phyloP scores from a whole-genome alignment of 2,797 vertebrate species.

The Nyctalus aviator region DNA sequence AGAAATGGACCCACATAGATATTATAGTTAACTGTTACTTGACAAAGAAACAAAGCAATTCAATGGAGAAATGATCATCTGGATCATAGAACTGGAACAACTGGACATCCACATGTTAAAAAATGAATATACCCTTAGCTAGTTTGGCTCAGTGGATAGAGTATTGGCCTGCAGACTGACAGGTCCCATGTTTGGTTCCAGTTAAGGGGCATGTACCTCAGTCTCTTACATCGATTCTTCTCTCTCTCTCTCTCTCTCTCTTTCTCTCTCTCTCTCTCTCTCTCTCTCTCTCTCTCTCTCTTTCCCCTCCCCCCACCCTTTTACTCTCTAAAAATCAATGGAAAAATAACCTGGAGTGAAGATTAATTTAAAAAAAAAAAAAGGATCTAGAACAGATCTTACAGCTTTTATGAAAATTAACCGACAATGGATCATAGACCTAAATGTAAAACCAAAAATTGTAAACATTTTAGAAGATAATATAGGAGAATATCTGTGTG shows the following conservation, averaged over 20 bases:
- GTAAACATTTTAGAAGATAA: neutral
- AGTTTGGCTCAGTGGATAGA: no score
- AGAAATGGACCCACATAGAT: neutral
- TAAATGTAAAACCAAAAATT: neutral
- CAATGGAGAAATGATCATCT: neutral
- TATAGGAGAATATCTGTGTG: neutral
- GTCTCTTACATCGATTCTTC: no score
- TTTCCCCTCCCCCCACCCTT: fast-evolving
- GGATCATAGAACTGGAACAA: neutral
- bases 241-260: no score
- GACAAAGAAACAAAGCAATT: neutral
- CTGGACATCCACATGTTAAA: neutral
- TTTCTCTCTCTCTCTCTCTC: fast-evolving
- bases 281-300: fast-evolving
- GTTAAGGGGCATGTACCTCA: no score
- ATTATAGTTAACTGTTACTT: neutral
- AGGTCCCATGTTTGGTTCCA: no score
- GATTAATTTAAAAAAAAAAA: neutral
- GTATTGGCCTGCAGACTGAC: no score
- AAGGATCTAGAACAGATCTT: neutral
- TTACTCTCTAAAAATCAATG: no score
- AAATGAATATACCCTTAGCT: neutral
- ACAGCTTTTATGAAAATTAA: neutral
- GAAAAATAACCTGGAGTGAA: no score
- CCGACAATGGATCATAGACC: neutral